Base-by-base conservation (phyloP, 2,888 invertebrate species). In the Hyalella azteca region DNA sequence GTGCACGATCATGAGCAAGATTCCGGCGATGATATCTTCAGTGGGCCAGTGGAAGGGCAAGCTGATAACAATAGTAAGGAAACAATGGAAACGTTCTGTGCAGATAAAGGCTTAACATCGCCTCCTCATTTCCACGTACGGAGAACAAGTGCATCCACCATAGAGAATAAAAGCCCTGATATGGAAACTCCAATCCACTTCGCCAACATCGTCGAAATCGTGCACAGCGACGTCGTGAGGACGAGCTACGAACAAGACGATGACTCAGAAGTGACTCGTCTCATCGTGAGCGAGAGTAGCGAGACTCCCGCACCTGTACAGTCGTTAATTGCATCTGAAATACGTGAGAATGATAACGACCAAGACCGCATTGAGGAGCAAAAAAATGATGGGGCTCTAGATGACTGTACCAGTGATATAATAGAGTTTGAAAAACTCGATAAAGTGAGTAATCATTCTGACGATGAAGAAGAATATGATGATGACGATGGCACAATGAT, bases 101-200 rank as follows among this genome's bases (percentile, higher is more conserved):
- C 11, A 11, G 15, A 45, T 11, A 45, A 45, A 9, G 45, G 15
- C n/a, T n/a, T n/a, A n/a, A n/a, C n/a, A n/a, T n/a, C n/a, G n/a
- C 3, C 15, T 13, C 22, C 59, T 22, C 66, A 19, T 36, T 36
- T 36, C 15, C 66, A 66, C 19, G 19, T 36, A 36, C 32, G 36
- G 0, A 32, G 66, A 66, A 66, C 66, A 36, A 66, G 66, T 66
- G 32, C 36, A 5, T 32, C 66, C 36, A 29, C 66, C 0, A 36
- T 66, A 29, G 66, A 66, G 19, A 22, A 66, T 15, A 66, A 15
- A 13, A 66, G 66, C 39, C 66, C 66, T 2, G 29, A 66, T 29
- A 36, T 66, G 66, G 66, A 66, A 36, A 66, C 66, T 15, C 66
- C 66, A 15, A 66, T 66, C 19, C 66, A 66, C 36, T 66, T 66